Base-by-base conservation (phyloP, 2,888 invertebrate species). In the Phania funesta region DNA sequence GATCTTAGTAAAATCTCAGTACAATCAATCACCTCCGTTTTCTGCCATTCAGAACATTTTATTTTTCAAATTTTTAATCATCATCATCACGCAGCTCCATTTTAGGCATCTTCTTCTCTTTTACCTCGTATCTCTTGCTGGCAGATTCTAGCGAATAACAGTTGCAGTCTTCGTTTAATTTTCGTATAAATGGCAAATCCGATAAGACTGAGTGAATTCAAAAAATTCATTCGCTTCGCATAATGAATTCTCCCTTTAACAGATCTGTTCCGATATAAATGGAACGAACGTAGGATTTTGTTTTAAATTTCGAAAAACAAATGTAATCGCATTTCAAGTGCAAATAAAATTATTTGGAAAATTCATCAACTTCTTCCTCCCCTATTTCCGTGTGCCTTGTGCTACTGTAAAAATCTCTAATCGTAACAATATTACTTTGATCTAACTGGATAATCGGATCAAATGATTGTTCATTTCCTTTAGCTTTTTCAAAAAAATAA, bases 381-480 rank as follows among this genome's bases (percentile, higher is more conserved):
- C 82, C 64, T 74, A 54, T 46, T 54, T 62, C 7, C 41, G 16
- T 52, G 26, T 75, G 76, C 41, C 44, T 32, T 71, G 76, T 56
- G 67, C 24, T 68, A 73, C 60, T 62, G 62, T 62, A 35, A 22
- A 13, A 67, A 58, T 65, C 38, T 71, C 67, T 78, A 68, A 78
- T 82, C 78, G 82, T 75, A 82, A 78, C 78, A 74, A 78, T 65
- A 75, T 78, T 70, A 78, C 65, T 78, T 82, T 82, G 70, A 78
- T 82, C 85, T 83, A 83, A 84, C 26, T 11, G 56, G 50, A 86
- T 88, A 89, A 88, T 88, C 89, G 87, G 88, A 87, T 88, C 87
- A 89, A 87, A 86, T 87, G 89, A 87, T 89, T 88, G 89, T 80
- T 86, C 85, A 76, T 85, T 85, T 85, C 78, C 50, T 73, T 50